Conservation (phyloP, 2,888 invertebrate genomes). For the Drosophila picticornis region DNA sequence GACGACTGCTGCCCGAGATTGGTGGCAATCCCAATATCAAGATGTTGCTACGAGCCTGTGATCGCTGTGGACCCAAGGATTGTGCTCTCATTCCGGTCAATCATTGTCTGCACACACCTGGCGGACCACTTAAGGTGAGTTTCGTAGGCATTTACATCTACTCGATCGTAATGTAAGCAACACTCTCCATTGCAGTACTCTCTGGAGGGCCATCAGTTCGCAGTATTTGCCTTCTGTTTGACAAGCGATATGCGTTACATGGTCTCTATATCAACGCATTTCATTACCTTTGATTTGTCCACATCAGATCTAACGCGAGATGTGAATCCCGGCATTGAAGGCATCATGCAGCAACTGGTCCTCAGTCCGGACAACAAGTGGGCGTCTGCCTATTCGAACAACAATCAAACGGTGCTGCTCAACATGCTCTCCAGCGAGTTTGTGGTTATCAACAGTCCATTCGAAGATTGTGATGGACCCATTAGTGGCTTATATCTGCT, state of each 20-base stretch:
- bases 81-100: slow-evolving; percentile 96
- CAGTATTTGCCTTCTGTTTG: slow-evolving; percentile 95
- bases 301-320: slow-evolving; percentile 98
- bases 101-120: slow-evolving; percentile 99
- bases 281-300: slow-evolving; percentile 98
- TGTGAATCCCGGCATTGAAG: slow-evolving; percentile 96
- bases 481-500: slow-evolving; percentile 89
- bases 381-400: slow-evolving; percentile 98
- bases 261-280: slow-evolving; percentile 97
- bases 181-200: slow-evolving; percentile 90
- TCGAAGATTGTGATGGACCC: slow-evolving; percentile 87
- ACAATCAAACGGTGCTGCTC: slow-evolving; percentile 96
- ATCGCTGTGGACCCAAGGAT: slow-evolving; percentile 93
- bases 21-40: slow-evolving; percentile 93
- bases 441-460: slow-evolving; percentile 93
- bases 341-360: slow-evolving; percentile 97
- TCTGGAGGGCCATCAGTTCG: slow-evolving; percentile 98
- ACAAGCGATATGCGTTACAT: slow-evolving; percentile 96
- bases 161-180: not conserved
- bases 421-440: slow-evolving; percentile 98
- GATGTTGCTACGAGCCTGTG: slow-evolving; percentile 95
- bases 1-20: slow-evolving; percentile 96
- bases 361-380: slow-evolving; percentile 98
- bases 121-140: slow-evolving; percentile 95
- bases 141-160: not conserved